These are phyloP conservation scores for Tachina fera DNA, from an alignment of 2,888 invertebrate species.

Conservation along the genomic window DNA sequence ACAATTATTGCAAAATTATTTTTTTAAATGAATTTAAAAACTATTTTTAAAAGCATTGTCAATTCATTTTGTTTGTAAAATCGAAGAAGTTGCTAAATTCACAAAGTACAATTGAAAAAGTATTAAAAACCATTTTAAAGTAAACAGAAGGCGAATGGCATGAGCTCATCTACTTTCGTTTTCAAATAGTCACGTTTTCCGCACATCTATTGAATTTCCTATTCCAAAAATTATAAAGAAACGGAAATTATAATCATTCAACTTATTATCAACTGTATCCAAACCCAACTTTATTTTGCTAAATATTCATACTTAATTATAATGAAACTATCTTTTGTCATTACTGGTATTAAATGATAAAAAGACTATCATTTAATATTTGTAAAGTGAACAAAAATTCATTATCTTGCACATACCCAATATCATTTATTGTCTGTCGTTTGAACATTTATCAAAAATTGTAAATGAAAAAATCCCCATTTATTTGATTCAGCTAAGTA, in stretches of 20 bases:
- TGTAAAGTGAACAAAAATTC: background rate
- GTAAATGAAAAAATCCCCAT: slow-evolving; percentile 10
- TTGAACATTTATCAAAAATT: background rate
- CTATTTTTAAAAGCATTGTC: too few species aligned
- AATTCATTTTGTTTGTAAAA: too few species aligned
- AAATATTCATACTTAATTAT: background rate
- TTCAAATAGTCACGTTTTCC: too few species aligned
- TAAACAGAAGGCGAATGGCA: too few species aligned
- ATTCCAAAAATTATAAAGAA: too few species aligned
- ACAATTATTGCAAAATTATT: too few species aligned
- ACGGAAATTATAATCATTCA: background rate
- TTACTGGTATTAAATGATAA: slow-evolving; percentile 4
- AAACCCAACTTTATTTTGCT: background rate
- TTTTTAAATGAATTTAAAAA: too few species aligned
- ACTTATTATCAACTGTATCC: background rate
- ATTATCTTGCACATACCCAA: background rate
- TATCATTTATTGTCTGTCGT: slow-evolving; percentile 4
- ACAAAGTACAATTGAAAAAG: too few species aligned
- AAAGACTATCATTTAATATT: background rate
- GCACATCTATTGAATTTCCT: too few species aligned
- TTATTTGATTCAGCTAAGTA: background rate
- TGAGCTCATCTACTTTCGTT: too few species aligned
- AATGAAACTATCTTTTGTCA: background rate
- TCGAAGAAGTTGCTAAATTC: too few species aligned
- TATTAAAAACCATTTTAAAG: too few species aligned